Base-by-base conservation (phyloP, 2,113 vertebrate genomes). In the Chinchilla lanigera region DNA sequence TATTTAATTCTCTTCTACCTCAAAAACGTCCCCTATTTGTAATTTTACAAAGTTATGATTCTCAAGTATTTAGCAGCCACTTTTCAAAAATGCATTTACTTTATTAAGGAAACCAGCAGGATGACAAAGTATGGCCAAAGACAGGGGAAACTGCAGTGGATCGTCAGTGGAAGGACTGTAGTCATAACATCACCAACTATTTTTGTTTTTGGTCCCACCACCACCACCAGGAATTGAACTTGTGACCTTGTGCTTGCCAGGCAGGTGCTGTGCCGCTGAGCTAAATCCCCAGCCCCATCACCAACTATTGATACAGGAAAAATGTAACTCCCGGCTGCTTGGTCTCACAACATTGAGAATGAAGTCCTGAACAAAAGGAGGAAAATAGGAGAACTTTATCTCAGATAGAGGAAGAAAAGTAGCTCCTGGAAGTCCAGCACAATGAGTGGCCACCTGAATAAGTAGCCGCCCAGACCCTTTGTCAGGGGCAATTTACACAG, bases 41-140 rank as follows among this genome's bases (percentile, higher is more conserved):
- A 87, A 10, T 63, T 69, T 30, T 19, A 73, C 47, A 56, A 87
- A 92, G 22, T 83, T 28, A 58, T 60, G 33, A 86, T 95, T 75
- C 19, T 75, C 22, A 80, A 80, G 50, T 87, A 93, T 61, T 77
- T 67, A 92, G 33, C 65, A 33, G 86, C 1, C 9, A 52, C n/a
- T 75, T 87, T 11, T 92, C 30, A 77, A 87, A 58, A 80, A 75
- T 16, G 1, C 73, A 54, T 80, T 96, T 94, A 93, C 33, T n/a
- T 80, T 33, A 44, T 83, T n/a, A 86, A 95, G 41, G 17, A 97
- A 96, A 75, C n/a, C 33, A 86, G 33, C 3, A 47, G n/a, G 30
- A 52, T 80, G 30, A 84, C 67, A 90, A 87, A 85, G 28, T 17
- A 75, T 61, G 9, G 19, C 60, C 22, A 86, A 95, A 96, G 44